Evolutionary conservation across 2,888 invertebrate species (phyloP).

Genomic region (Thecocarcelia acutangulata): DNA sequence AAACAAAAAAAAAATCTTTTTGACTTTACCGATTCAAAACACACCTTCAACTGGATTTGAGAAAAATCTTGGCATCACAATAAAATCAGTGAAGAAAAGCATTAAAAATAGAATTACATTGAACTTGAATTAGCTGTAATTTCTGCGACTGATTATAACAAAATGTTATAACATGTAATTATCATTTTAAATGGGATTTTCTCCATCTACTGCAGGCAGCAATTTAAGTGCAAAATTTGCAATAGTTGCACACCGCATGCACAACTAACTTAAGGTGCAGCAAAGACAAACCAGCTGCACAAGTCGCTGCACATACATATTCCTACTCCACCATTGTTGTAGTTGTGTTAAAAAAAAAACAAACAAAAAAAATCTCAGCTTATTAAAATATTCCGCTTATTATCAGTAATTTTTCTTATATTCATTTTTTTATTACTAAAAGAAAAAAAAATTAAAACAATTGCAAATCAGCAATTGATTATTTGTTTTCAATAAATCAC

Average conservation of each 20-base stretch:
- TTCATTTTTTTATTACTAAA: slow-evolving; percentile 29
- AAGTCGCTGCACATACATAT: neutral
- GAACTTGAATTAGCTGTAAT: slow-evolving; percentile 68
- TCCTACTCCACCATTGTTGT: neutral
- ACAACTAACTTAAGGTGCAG: slow-evolving; percentile 60
- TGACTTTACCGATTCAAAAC: slow-evolving; percentile 58
- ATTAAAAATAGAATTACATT: slow-evolving; percentile 59
- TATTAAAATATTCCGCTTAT: slow-evolving; percentile 69
- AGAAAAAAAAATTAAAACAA: slow-evolving; percentile 16
- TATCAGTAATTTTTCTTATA: slow-evolving; percentile 57
- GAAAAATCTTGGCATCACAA: slow-evolving; percentile 37
- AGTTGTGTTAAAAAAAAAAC: neutral
- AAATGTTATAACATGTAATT: slow-evolving; percentile 62
- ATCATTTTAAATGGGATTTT: slow-evolving; percentile 63
- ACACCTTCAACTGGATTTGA: slow-evolving; percentile 52
- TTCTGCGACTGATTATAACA: slow-evolving; percentile 64
- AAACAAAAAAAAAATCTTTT: slow-evolving; percentile 42
- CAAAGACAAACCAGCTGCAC: slow-evolving; percentile 13
- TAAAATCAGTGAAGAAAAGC: slow-evolving; percentile 37
- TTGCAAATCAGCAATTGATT: slow-evolving; percentile 17
- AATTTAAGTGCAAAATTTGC: slow-evolving; percentile 31
- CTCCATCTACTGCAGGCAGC: slow-evolving; percentile 36
- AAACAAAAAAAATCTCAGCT: slow-evolving; percentile 31
- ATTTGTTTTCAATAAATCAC: slow-evolving; percentile 46
- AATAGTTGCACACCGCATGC: slow-evolving; percentile 9